These are phyloP conservation scores for Trididemnum miniatum DNA, from an alignment of 23 tunicate genomes.

Conservation along the genomic window DNA sequence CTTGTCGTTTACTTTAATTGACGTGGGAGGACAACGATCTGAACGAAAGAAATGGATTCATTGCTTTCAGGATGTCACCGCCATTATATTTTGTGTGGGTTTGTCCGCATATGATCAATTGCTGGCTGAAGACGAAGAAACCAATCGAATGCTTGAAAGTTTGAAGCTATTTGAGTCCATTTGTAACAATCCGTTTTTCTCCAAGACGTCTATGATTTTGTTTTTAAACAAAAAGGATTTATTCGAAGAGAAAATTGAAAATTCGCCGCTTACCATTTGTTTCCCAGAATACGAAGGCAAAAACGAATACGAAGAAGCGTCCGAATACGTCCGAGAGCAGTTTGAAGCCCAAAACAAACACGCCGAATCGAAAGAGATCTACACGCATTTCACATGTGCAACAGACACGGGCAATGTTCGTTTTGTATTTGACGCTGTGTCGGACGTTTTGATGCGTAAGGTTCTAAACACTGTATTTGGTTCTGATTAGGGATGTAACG, in stretches of 20 bases:
- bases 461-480: slow-evolving; percentile 89
- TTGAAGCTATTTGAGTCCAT: slow-evolving; percentile 87
- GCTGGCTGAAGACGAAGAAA: slow-evolving; percentile 90
- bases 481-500: too few species aligned
- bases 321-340: slow-evolving; percentile 69
- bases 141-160: slow-evolving; percentile 93
- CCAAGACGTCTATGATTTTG: slow-evolving; percentile 90
- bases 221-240: slow-evolving; percentile 95
- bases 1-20: slow-evolving; percentile 82
- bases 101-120: slow-evolving; percentile 96
- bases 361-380: slow-evolving; percentile 79
- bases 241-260: slow-evolving; percentile 81
- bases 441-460: slow-evolving; percentile 91
- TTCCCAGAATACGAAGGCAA: slow-evolving; percentile 86
- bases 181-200: slow-evolving; percentile 89
- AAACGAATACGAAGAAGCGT: slow-evolving; percentile 73
- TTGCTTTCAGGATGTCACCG: slow-evolving; percentile 97
- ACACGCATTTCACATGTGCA: slow-evolving; percentile 94
- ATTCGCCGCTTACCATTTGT: slow-evolving; percentile 76
- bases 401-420: slow-evolving; percentile 93
- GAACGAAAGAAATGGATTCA: slow-evolving; percentile 99
- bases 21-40: slow-evolving; percentile 95
- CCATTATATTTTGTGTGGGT: slow-evolving; percentile 94
- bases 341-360: slow-evolving; percentile 87
- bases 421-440: slow-evolving; percentile 93